These are phyloP conservation scores for Oncorhynchus nerka DNA, from an alignment of 2,113 vertebrate genomes.

Conservation along the genomic window DNA sequence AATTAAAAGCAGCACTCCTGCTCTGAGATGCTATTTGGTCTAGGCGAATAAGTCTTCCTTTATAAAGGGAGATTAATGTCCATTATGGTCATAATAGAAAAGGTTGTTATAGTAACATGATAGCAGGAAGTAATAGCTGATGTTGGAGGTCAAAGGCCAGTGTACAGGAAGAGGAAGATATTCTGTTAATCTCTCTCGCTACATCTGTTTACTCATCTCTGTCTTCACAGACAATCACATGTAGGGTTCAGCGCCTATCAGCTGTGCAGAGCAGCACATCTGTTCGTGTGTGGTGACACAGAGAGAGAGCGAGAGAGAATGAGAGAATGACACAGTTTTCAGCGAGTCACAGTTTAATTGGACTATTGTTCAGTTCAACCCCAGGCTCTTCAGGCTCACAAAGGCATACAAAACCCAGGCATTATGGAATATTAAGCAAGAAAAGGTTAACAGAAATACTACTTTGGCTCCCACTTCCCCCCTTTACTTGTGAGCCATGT, in stretches of 20 bases:
- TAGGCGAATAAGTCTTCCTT: too few relatives aligned
- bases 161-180: background rate
- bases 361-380: conserved; percentile 53
- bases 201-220: conserved; percentile 28
- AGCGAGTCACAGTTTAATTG: conserved; percentile 57
- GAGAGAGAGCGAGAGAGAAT: background rate
- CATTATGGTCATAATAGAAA: background rate
- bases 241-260: conserved; percentile 21
- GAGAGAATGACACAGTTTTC: conserved; percentile 37
- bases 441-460: conserved; percentile 19
- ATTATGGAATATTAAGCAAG: conserved; percentile 32
- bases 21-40: too few relatives aligned
- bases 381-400: conserved; percentile 38
- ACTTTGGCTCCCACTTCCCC: too few relatives aligned
- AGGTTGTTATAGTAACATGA: too few relatives aligned
- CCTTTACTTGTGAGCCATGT: background rate
- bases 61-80: too few relatives aligned
- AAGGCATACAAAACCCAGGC: conserved; percentile 33
- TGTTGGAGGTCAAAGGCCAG: background rate
- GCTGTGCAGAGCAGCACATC: conserved; percentile 43
- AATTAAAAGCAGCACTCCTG: too few relatives aligned
- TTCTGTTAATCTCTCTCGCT: conserved; percentile 10
- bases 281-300: conserved; percentile 16
- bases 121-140: background rate
- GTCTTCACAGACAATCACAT: conserved; percentile 33